Evolutionary conservation across 2,797 vertebrate species (phyloP), one percentile per base, ranked within the genome.

Genomic region (Channa striata): DNA sequence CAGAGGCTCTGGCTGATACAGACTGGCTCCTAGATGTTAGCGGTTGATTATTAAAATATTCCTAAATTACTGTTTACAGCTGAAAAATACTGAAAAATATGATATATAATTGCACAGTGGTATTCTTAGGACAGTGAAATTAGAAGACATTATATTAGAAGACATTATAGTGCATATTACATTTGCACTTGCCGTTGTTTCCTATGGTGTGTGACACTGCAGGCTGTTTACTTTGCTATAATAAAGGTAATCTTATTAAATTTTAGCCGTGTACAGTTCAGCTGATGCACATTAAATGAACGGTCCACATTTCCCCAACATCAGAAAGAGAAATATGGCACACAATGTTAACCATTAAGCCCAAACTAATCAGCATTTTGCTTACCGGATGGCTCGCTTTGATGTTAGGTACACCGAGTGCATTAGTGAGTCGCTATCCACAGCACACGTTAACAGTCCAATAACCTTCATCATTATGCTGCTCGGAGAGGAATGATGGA

Each of bases 301-400:
- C 12, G 11, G 16, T 53, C 8, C 40, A 6, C 39, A 34, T 67
- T 69, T 51, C 44, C n/a, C 60, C 47, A 1, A 63, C 48, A 80
- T 65, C 66, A 71, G 59, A 72, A 65, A 50, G 52, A 67, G 68
- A 68, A 82, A 76, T 58, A 34, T 37, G 37, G 47, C 42, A 42
- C 67, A 78, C 69, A 56, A 51, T 21, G 72, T 72, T 58, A 60
- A 68, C 61, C 39, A 44, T 75, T 84, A 60, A 62, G 62, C 79
- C 68, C 71, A 77, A 77, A 72, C 67, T 69, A 75, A 85, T 89
- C 77, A 88, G 85, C 72, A 39, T 80, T 78, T 86, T 74, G 68
- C 65, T 66, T 64, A 21, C 77, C 52, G 74, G 85, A 68, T 66
- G 61, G 20, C 51, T 85, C 44, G 33, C 87, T 89, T 90, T 87